Conservation (phyloP, 1,140 invertebrate genomes). For the Rhyacophila brunnea region DNA sequence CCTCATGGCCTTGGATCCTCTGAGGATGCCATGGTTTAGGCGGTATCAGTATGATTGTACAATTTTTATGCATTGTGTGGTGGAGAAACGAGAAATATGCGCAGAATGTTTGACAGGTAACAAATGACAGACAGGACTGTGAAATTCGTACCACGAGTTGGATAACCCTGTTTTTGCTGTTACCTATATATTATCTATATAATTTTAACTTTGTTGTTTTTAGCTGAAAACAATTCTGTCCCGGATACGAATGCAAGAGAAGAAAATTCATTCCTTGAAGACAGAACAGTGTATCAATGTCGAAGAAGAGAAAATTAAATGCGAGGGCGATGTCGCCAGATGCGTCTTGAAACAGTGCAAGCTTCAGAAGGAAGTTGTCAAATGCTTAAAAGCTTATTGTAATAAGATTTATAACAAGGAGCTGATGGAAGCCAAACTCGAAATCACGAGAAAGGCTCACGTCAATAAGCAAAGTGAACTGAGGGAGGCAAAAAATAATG, state of each 20-base stretch:
- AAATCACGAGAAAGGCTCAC: background rate
- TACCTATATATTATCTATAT: no score
- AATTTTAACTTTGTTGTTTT: background rate
- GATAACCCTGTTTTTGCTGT: no score
- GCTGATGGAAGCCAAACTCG: slow-evolving; percentile 34
- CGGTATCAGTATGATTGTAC: no score
- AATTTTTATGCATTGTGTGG: no score
- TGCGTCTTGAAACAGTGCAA: slow-evolving; percentile 38
- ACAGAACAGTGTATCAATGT: slow-evolving; percentile 40
- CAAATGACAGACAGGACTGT: no score
- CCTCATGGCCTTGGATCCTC: no score
- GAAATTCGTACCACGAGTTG: no score
- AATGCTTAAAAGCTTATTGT: slow-evolving; percentile 30
- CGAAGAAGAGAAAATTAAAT: slow-evolving; percentile 37
- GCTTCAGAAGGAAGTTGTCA: slow-evolving; percentile 35
- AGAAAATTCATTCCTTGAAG: slow-evolving; percentile 43
- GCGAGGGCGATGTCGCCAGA: slow-evolving; percentile 35
- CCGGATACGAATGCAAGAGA: slow-evolving; percentile 39
- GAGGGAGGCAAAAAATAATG: slow-evolving; percentile 24
- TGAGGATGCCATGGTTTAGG: no score
- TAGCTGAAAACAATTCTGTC: slow-evolving; percentile 27
- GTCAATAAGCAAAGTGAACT: slow-evolving; percentile 30
- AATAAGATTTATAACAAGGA: slow-evolving; percentile 34
- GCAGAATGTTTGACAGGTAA: no score
- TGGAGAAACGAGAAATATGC: no score